phyloP scores from a whole-genome alignment of 2,888 invertebrate species.

The Lithosia quadra region DNA sequence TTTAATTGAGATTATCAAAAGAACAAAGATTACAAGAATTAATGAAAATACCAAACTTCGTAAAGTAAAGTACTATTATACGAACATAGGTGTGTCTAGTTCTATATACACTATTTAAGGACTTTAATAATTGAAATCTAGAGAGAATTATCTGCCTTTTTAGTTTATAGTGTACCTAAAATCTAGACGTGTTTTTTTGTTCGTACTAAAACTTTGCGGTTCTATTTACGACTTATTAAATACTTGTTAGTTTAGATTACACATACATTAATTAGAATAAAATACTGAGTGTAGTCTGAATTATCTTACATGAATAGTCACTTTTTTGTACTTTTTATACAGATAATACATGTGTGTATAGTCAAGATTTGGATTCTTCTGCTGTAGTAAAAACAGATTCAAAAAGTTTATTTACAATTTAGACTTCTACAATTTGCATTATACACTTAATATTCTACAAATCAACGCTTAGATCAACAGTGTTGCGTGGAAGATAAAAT shows the following conservation, averaged over 20 bases:
- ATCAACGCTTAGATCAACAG: not conserved
- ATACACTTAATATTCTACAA: not conserved
- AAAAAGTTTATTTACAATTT: not conserved
- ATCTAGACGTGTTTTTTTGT: not conserved
- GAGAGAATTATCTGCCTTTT: constrained; percentile 30
- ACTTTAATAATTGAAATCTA: constrained; percentile 16
- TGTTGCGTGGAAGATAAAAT: not conserved
- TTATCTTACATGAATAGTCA: not conserved
- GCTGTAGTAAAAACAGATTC: constrained; percentile 8
- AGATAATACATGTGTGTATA: constrained; percentile 25
- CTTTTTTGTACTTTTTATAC: constrained; percentile 7
- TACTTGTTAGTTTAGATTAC: not conserved
- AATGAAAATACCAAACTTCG: not conserved
- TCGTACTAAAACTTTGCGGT: constrained; percentile 16
- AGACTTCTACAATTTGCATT: not conserved
- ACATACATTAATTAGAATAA: not conserved
- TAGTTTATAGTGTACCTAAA: constrained; percentile 20
- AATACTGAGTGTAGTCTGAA: not conserved
- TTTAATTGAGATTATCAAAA: no score
- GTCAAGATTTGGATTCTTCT: constrained; percentile 22
- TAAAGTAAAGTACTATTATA: not conserved
- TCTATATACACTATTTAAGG: constrained; percentile 11
- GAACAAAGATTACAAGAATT: not conserved
- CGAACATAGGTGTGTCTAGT: not conserved
- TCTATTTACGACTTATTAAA: constrained; percentile 3